Base-by-base conservation (phyloP, 2,888 invertebrate species). In the Pharmacophagus antenor region DNA sequence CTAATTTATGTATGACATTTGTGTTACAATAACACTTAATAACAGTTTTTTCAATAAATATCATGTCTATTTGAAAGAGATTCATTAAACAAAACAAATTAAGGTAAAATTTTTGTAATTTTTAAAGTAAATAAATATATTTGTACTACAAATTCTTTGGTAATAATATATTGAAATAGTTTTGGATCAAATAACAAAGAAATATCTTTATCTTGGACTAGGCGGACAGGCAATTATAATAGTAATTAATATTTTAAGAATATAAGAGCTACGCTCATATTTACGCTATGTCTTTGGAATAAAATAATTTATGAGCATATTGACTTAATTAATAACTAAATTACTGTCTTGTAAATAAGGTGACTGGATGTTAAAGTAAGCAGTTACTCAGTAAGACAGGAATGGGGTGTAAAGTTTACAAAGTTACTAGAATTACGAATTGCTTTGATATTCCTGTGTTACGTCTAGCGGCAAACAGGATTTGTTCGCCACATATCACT, bases 121-220 rank as follows among this genome's bases (percentile, higher is more conserved):
- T 1, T 48, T n/a, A 23, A 15, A 48, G 3, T 4, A 48, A 48
- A 50, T 51, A 37, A 51, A 15, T 51, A 15, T 15, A 5, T 51
- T 37, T 51, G 50, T 51, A 51, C 50, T 37, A n/a, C 15, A 48
- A 51, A 15, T 31, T 51, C 50, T 51, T 37, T 51, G 50, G 50
- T 37, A 51, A 51, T 27, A 49, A 49, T n/a, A n/a, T n/a, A n/a
- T n/a, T n/a, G 18, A 46, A 17, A 21, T 21, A 12, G 12, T 18
- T 49, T 49, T 49, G 4, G 27, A n/a, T 37, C n/a, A 37, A 3
- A 10, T 31, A 31, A 31, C 6, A 37, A 37, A 5, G 15, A 37
- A 37, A n/a, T n/a, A n/a, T n/a, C n/a, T 49, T 12, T 27, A 17
- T 1, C 17, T 18, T 18, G 4, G 49, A 49, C 49, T 25, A 49